Evolutionary conservation across 2,888 invertebrate species (phyloP), one percentile per base, ranked within the genome.

Genomic region (Sphaerophoria rueppellii): DNA sequence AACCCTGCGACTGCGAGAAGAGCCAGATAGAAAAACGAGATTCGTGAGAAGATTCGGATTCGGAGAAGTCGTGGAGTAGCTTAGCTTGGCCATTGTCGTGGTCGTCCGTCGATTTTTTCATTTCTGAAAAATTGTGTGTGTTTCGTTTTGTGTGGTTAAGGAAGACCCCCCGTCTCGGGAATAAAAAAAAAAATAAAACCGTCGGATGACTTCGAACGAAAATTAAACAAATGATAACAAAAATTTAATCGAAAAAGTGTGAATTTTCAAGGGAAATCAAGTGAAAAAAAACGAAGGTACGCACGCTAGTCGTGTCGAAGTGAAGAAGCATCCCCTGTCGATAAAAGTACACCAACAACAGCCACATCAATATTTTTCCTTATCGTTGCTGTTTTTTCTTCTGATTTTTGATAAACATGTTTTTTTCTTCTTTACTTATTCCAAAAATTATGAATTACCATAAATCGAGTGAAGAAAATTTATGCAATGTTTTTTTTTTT

Each of bases 31-130:
- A 55, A 72, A 50, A 43, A 43, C 7, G 7, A 63, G 50, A 65
- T 50, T 80, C 67, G 40, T 40, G 37, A 67, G 35, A 50, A 71
- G 67, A 72, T 70, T 83, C 72, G 79, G 71, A 55, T 24, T 24
- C 24, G 24, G 54, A 50, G 43, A 11, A 11, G 43, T 11, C 74
- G 69, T 67, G 80, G 71, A 67, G 71, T 79, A 65, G 83, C 58
- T 55, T 75, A 71, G 80, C 69, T 75, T 76, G 80, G 79, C 79
- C 79, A 24, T 24, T 24, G 79, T 83, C 60, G 83, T 55, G 71
- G 71, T 72, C 61, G 75, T 65, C 72, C 71, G 72, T 80, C 60
- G 65, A 35, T 75, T 74, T 82, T 67, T 79, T 63, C 70, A 24
- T 12, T 12, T 43, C 43, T 43, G 24, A 24, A 24, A 24, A 24